Evolutionary conservation across 1,140 invertebrate species (phyloP).

Genomic region (Chlorops oryzae): DNA sequence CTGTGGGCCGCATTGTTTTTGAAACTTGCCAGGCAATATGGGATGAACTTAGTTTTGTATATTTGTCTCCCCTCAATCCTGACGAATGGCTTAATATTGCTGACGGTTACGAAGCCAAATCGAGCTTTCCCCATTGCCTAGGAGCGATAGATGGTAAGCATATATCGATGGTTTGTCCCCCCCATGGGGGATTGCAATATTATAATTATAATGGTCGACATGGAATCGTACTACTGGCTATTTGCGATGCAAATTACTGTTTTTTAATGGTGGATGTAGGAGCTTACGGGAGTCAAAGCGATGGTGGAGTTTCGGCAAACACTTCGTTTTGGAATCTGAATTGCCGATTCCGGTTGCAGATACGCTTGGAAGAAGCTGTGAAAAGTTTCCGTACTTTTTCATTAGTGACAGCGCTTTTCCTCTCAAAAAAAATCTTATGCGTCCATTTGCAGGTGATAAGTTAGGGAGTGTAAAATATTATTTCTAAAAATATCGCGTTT

Average conservation of each 20-base stretch:
- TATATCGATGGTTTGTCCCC: no score
- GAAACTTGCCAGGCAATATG: no score
- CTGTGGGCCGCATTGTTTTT: no score
- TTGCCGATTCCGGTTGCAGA: constrained; percentile 30
- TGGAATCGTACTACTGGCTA: constrained; percentile 46
- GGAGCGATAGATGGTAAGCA: no score
- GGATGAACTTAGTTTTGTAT: no score
- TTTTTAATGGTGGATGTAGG: constrained; percentile 48
- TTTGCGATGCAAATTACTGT: constrained; percentile 47
- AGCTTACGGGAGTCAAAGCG: constrained; percentile 44
- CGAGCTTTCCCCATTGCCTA: no score
- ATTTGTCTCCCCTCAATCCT: no score
- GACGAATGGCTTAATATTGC: no score
- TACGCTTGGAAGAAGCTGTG: constrained; percentile 22
- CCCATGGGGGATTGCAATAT: constrained; percentile 40
- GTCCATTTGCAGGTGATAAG: constrained; percentile 40
- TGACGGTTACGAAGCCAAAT: no score
- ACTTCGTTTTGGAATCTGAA: constrained; percentile 15
- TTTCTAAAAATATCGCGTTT: neutral
- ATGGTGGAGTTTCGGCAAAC: constrained; percentile 37
- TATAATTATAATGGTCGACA: constrained; percentile 47
- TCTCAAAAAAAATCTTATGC: constrained; percentile 45
- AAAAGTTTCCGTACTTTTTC: constrained; percentile 42
- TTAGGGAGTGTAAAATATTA: neutral
- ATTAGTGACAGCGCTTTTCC: constrained; percentile 50